Conservation (phyloP, 2,888 invertebrate species). For the Lucinisca nassula region DNA sequence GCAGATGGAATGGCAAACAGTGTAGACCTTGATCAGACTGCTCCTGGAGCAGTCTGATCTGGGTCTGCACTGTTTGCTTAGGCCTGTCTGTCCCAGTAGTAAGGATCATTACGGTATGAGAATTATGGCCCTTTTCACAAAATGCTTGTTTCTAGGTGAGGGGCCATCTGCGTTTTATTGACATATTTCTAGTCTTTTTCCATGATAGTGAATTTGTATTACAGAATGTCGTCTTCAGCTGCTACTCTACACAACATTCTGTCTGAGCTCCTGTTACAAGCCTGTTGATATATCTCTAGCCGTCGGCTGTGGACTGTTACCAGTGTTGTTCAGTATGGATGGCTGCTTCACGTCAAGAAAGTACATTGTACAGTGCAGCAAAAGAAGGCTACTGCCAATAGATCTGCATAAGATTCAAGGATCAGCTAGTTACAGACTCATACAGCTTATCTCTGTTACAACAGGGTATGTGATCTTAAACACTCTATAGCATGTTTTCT, state of each 20-base stretch:
- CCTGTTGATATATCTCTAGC: slow-evolving; percentile 90
- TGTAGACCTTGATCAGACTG: no score
- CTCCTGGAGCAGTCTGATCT: no score
- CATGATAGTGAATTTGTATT: no score
- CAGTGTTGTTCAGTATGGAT: slow-evolving; percentile 88
- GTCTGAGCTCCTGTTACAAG: slow-evolving; percentile 90
- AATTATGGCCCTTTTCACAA: no score
- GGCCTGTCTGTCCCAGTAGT: no score
- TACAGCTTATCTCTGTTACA: slow-evolving; percentile 90
- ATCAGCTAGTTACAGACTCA: slow-evolving; percentile 89
- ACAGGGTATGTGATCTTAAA: slow-evolving; percentile 90
- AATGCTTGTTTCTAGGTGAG: no score
- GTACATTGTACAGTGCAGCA: slow-evolving; percentile 76
- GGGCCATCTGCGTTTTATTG: no score
- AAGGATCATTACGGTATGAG: no score
- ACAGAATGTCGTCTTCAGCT: slow-evolving; percentile 86
- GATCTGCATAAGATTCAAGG: slow-evolving; percentile 82
- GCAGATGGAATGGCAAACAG: no score
- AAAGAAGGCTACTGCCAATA: slow-evolving; percentile 73
- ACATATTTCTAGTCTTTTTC: no score
- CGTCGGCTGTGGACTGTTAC: slow-evolving; percentile 89
- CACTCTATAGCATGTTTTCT: no score
- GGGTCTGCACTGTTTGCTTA: no score
- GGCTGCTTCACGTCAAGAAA: slow-evolving; percentile 82
- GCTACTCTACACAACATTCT: slow-evolving; percentile 89